Evolutionary conservation across 2,888 invertebrate species (phyloP).

Genomic region (Gari tellinella): DNA sequence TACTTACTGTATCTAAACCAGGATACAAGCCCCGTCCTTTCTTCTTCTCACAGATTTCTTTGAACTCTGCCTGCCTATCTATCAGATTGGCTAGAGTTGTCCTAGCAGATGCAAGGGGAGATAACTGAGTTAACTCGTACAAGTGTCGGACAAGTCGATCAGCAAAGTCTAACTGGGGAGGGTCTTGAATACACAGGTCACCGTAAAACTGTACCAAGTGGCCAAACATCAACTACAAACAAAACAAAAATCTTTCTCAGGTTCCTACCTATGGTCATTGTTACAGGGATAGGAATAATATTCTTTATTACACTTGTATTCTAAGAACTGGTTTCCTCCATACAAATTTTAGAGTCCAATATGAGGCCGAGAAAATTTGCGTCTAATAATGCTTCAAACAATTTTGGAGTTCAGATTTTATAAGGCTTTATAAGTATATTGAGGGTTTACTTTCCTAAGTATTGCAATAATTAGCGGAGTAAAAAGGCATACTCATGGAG

Average conservation of each 20-base stretch:
- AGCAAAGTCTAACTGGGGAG: constrained; percentile 72
- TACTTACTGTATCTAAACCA: constrained; percentile 81
- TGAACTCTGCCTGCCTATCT: constrained; percentile 69
- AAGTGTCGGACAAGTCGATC: constrained; percentile 85
- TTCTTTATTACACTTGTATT: no score
- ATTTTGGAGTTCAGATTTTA: no score
- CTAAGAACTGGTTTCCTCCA: no score
- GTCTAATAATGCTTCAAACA: no score
- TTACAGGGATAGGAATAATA: not conserved
- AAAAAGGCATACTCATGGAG: no score
- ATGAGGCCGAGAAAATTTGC: no score
- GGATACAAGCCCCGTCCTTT: constrained; percentile 84
- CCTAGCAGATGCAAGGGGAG: constrained; percentile 89
- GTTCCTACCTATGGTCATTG: not conserved
- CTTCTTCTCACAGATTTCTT: constrained; percentile 66
- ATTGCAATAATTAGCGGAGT: no score
- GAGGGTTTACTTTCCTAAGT: no score
- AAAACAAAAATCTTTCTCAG: not conserved
- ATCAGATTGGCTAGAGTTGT: constrained; percentile 79
- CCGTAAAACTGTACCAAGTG: constrained; percentile 92
- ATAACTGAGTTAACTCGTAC: constrained; percentile 90
- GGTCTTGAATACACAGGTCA: constrained; percentile 86
- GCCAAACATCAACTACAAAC: constrained; percentile 87
- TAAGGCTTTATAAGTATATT: no score
- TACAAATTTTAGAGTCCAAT: no score